A percentile compares a stretch with the other conserved stretches of the same genome.
phyloP scores from a whole-genome alignment of 2,113 vertebrate genomes.

The Mormyrus lacerda region DNA sequence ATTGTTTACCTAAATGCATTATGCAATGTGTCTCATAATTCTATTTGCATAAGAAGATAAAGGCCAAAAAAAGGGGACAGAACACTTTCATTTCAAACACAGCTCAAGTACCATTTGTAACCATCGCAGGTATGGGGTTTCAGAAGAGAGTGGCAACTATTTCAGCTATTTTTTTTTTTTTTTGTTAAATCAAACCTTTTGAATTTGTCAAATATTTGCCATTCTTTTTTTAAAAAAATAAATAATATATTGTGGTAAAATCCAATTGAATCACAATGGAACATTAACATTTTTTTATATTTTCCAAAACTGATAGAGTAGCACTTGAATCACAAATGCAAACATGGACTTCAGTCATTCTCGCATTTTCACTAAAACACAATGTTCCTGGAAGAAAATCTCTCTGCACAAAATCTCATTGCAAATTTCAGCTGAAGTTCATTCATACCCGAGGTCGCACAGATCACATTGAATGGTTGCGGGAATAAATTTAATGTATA shows the following conservation, averaged over 20 bases:
- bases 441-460: background rate
- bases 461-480: background rate
- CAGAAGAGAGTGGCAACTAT: background rate
- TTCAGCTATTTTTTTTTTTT: background rate
- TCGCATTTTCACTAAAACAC: background rate
- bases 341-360: background rate
- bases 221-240: background rate
- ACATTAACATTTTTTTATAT: background rate
- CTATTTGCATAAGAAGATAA: background rate
- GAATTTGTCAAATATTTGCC: background rate
- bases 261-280: background rate
- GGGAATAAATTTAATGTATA: constrained; percentile 2
- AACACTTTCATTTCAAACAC: background rate
- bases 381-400: background rate
- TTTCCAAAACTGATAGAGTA: background rate
- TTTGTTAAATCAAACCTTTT: background rate
- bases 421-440: background rate
- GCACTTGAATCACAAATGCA: background rate
- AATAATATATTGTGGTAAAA: background rate
- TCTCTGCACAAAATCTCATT: background rate
- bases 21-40: background rate
- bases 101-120: background rate
- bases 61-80: background rate
- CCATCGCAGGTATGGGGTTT: background rate
- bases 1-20: background rate